Evolutionary conservation across 2,888 invertebrate genomes (phyloP), one percentile per base, ranked within the genome.

Genomic region (Phrixothrix hirtus): DNA sequence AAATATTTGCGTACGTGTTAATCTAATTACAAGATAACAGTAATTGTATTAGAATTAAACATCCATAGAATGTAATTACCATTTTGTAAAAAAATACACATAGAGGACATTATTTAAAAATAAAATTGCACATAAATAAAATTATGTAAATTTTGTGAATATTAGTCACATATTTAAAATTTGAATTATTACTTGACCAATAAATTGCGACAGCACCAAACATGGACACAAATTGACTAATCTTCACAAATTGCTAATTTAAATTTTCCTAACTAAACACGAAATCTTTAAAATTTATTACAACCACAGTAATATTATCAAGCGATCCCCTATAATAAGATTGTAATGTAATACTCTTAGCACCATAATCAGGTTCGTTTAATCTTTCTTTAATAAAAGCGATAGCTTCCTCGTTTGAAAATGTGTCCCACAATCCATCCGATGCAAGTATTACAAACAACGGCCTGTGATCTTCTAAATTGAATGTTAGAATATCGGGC

Each of bases 361-460:
- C 95, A 56, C 95, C 95, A 77, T 83, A 91, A 72, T 92, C 88
- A 2, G 90, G 84, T 76, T 95, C 94, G 68, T 88, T 83, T 30
- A 95, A 79, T 63, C 90, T 83, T 66, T 92, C 89, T 75, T 88
- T 89, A 43, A 95, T 86, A 73, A 88, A 95, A 63, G 85, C 86
- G 9, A 95, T 86, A 15, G 96, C 96, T 75, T 96, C 96, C 73
- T 96, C 95, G 75, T 96, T 96, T 31, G 88, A 83, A 73, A 96
- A 95, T 12, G 93, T 94, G 73, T 97, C 97, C 96, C 96, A 97
- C 21, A 97, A 80, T 1, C 97, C 97, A 79, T 97, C 97, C 1
- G 95, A 92, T 9, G 96, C 97, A 50, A 97, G 79, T 55, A 97
- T 87, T 62, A 96, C 77, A 76, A 97, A 97, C 79, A 87, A 84